Conservation (phyloP, 2,113 vertebrate genomes). For the Ahaetulla prasina region DNA sequence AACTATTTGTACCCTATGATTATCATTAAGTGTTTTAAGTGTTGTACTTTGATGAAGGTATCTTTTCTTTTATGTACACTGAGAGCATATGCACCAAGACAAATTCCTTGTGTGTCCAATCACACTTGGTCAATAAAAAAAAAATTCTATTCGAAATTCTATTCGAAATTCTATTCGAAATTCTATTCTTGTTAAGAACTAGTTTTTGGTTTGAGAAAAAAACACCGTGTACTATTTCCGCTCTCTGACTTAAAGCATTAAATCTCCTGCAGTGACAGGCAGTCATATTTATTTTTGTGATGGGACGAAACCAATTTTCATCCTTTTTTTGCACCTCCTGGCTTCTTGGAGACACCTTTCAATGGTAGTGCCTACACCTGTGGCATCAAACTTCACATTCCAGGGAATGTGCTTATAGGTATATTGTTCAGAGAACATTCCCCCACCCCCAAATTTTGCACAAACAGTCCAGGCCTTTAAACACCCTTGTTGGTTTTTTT, state of each 20-base stretch:
- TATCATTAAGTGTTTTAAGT: too few species aligned
- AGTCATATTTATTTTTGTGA: slow-evolving; percentile 13
- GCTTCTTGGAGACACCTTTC: slow-evolving; percentile 19
- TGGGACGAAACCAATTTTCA: slow-evolving; percentile 34
- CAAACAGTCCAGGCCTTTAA: slow-evolving; percentile 27
- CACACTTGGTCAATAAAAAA: too few species aligned
- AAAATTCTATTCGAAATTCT: too few species aligned
- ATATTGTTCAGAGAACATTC: slow-evolving; percentile 7
- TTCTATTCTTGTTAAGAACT: slow-evolving; percentile 23
- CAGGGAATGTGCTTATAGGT: slow-evolving; percentile 22
- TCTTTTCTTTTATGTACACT: too few species aligned
- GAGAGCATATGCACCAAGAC: too few species aligned
- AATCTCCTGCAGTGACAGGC: slow-evolving; percentile 15
- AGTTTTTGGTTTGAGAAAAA: slow-evolving; percentile 20
- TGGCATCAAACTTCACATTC: slow-evolving; percentile 26
- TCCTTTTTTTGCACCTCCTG: slow-evolving; percentile 36
- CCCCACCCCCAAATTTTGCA: neutral
- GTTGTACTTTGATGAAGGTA: too few species aligned
- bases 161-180: too few species aligned
- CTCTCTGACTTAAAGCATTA: slow-evolving; percentile 14
- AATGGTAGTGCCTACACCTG: slow-evolving; percentile 33
- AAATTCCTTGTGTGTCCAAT: too few species aligned
- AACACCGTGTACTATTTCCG: neutral
- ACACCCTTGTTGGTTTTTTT: neutral
- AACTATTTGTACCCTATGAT: too few species aligned